Percentiles rank a stretch among this genome's conserved stretches.
Evolutionary conservation across 2,797 vertebrate genomes (phyloP).

Genomic region (Chaetophractus vellerosus): DNA sequence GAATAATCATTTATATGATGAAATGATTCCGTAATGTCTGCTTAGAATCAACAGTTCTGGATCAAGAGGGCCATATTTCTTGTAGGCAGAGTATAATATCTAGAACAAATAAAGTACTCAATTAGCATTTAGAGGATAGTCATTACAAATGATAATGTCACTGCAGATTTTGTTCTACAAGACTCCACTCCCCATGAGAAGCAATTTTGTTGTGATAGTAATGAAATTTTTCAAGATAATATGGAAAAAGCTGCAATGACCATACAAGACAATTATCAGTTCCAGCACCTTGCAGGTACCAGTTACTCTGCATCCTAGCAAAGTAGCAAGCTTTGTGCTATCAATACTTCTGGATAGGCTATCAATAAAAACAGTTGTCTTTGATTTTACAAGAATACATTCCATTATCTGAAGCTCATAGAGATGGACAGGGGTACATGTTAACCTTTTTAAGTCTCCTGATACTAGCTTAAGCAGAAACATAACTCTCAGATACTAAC

Average conservation of each 20-base stretch:
- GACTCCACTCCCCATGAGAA: background rate
- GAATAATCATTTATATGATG: background rate
- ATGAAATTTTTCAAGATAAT: background rate
- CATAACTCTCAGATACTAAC: slow-evolving; percentile 84
- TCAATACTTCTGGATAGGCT: slow-evolving; percentile 42
- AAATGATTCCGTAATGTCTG: background rate
- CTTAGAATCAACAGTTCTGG: background rate
- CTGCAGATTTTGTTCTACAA: background rate
- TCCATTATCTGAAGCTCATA: background rate
- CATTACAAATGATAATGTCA: background rate
- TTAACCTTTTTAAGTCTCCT: slow-evolving; percentile 62
- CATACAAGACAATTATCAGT: background rate
- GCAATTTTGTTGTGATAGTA: background rate
- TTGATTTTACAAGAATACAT: slow-evolving; percentile 73
- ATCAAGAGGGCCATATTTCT: background rate
- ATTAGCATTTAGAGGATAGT: background rate
- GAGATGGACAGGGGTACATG: slow-evolving; percentile 77
- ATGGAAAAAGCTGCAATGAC: slow-evolving; percentile 65
- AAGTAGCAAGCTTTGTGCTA: slow-evolving; percentile 51
- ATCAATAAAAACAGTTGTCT: slow-evolving; percentile 30
- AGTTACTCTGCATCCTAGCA: background rate
- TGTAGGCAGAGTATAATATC: background rate
- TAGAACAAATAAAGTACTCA: slow-evolving; percentile 22
- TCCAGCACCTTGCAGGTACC: background rate
- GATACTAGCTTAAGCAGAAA: slow-evolving; percentile 78